Evolutionary conservation across 2,888 invertebrate genomes (phyloP), one percentile per base, ranked within the genome.

Genomic region (Dasysyrphus albostriatus): DNA sequence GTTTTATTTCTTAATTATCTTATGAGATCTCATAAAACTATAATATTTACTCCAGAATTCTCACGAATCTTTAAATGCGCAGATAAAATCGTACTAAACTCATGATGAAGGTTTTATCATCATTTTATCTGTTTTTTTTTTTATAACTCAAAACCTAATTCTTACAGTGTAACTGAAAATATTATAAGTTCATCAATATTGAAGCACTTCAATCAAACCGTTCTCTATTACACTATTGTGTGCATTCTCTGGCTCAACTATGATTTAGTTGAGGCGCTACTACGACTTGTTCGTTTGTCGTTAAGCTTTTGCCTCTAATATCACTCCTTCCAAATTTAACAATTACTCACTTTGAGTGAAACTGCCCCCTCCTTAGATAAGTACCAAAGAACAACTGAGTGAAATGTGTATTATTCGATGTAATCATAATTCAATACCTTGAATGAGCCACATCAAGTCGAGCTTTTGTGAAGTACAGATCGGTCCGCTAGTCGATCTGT

Each of bases 391-490:
- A 9, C 37, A 82, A 63, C 56, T 78, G 81, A 81, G 82, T 74
- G 58, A 73, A 84, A 67, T 65, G 54, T 44, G 44, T n/a, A n/a
- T n/a, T n/a, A 47, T 61, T 19, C 32, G 12, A 42, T 14, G 14
- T 6, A 37, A 77, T 70, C 44, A 42, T 56, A 32, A 78, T 61
- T 34, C 39, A 49, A 24, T 37, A 51, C 19, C 29, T 49, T 61
- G 72, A 58, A 58, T 69, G 24, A 74, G 58, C 44, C 49, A 42
- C 44, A 44, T 61, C 82, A 59, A 78, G 65, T 19, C 24, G 6
- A 56, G 76, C 77, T 85, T 85, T 65, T 56, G 65, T 59, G 63
- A 65, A 69, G 39, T 59, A 75, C 54, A 56, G 37, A 75, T 75
- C 59, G 82, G 82, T 29, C 65, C 58, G 82, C 61, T 65, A 65